Evolutionary conservation across 1,140 invertebrate genomes (phyloP), one percentile per base, ranked within the genome.

Genomic region (Paralvinella palmiformis): DNA sequence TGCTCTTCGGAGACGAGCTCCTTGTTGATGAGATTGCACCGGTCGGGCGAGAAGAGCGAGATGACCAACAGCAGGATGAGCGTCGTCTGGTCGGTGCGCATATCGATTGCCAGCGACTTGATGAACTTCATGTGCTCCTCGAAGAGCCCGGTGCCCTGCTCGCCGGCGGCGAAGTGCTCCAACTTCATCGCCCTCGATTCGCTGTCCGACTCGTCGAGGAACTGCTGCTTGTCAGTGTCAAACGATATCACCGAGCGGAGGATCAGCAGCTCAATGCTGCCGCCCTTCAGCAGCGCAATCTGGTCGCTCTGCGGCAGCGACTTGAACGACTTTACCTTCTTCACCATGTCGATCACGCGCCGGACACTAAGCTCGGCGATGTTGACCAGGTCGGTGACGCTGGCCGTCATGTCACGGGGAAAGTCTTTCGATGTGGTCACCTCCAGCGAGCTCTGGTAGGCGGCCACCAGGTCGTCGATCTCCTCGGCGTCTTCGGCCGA

Each of bases 41-140:
- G 71, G 64, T 85, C 84, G 0, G 84, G 82, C 50, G 80, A 81
- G 69, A 83, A 83, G 3, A 85, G 73, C 7, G 84, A 81, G 13
- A 84, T 78, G 53, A 83, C 73, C 20, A 84, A 69, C 5, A 85
- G 71, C 1, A 85, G 70, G 69, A 84, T 83, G 13, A 82, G 75
- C 44, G 80, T 81, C 2, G 80, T 77, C 64, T 84, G 81, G 67
- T 85, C 84, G 2, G 79, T 80, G 64, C 78, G 71, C 35, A 84
- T 66, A 56, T 83, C 79, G 57, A 80, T 68, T 15, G 76, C 76
- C 59, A 80, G 68, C 27, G 72, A 74, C 59, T 72, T 73, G 32
- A 79, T 82, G 68, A 85, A 84, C 41, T 76, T 75, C 79, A 84
- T 83, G 68, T 84, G 83, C 67, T 83, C 81, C 29, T 83, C 79